Evolutionary conservation across 2,888 invertebrate species (phyloP).

Genomic region (Hyposoter dolosus): DNA sequence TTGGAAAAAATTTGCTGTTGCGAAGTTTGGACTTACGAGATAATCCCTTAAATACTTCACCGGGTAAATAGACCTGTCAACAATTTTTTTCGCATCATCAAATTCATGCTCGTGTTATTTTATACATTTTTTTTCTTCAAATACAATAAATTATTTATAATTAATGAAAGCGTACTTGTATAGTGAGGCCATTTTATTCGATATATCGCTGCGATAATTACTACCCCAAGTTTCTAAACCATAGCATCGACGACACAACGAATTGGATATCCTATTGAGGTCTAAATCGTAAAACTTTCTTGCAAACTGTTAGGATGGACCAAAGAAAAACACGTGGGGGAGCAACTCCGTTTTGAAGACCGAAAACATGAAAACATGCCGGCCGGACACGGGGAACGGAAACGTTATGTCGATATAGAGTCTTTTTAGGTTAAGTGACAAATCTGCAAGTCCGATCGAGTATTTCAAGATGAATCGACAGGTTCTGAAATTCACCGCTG

Average conservation of each 20-base stretch:
- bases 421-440: neutral
- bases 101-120: neutral
- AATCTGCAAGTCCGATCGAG: neutral
- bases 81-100: conserved; percentile 35
- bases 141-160: neutral
- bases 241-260: neutral
- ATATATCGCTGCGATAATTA: conserved; percentile 7
- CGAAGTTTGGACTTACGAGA: conserved; percentile 83
- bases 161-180: conserved; percentile 72
- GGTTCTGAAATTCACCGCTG: neutral
- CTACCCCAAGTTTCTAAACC: neutral
- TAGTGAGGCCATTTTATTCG: conserved; percentile 72
- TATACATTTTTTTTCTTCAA: neutral
- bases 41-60: conserved; percentile 91
- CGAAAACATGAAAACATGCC: neutral
- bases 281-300: neutral
- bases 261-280: neutral
- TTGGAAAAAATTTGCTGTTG: conserved; percentile 17
- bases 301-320: neutral
- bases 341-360: neutral
- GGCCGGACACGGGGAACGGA: neutral
- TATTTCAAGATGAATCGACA: neutral
- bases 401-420: too few relatives aligned
- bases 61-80: conserved; percentile 90
- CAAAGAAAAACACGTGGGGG: neutral